These are phyloP conservation scores for Crocallis elinguaria DNA, from an alignment of 2,888 invertebrate species.

Conservation along the genomic window DNA sequence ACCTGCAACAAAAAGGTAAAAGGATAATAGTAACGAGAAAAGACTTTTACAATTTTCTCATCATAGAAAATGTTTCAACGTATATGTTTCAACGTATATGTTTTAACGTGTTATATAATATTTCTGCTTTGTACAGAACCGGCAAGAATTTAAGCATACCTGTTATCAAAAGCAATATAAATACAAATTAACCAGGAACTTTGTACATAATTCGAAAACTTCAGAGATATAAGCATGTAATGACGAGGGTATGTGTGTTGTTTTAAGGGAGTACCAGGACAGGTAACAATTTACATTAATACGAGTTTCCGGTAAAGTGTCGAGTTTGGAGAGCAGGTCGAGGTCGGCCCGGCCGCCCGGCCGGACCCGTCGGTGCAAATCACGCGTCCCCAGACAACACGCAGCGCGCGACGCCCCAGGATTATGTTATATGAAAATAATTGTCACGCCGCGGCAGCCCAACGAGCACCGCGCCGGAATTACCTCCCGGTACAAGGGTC, in stretches of 20 bases:
- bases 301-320: conserved; percentile 62
- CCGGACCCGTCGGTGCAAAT: conserved; percentile 55
- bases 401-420: conserved; percentile 68
- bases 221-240: conserved; percentile 44
- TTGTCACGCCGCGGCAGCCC: conserved; percentile 68
- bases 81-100: background rate
- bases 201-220: conserved; percentile 40
- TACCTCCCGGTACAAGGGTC: conserved; percentile 68
- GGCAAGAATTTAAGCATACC: background rate
- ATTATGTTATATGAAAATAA: conserved; percentile 80
- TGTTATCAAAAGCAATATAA: conserved; percentile 16
- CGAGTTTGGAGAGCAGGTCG: conserved; percentile 46
- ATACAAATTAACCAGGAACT: conserved; percentile 35
- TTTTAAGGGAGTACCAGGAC: conserved; percentile 55
- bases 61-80: background rate
- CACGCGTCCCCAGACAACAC: conserved; percentile 67
- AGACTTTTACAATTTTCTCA: background rate
- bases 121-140: background rate
- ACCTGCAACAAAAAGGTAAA: conserved; percentile 41
- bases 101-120: too few species aligned
- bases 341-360: conserved; percentile 34
- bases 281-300: conserved; percentile 71
- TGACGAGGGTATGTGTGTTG: conserved; percentile 53
- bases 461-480: conserved; percentile 60
- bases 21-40: conserved; percentile 10